These are phyloP conservation scores for Hassar affinis DNA, from an alignment of 2,113 vertebrate genomes.

Conservation along the genomic window DNA sequence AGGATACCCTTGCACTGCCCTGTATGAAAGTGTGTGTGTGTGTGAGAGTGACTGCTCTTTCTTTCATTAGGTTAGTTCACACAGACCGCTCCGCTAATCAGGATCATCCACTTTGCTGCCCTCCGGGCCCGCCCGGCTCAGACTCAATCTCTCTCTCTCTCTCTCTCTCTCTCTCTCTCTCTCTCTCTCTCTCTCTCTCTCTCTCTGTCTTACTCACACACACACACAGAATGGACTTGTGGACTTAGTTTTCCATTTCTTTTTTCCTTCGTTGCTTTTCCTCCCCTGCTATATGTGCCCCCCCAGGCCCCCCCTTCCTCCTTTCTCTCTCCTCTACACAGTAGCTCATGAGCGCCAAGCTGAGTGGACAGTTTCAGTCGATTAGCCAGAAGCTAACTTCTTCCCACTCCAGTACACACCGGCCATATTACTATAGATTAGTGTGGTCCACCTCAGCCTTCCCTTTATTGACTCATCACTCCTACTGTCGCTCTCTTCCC, in stretches of 20 bases:
- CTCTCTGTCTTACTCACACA: constrained; percentile 14
- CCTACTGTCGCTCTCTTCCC: not conserved
- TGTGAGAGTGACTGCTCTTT: constrained; percentile 26
- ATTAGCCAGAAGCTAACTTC: constrained; percentile 44
- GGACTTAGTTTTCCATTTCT: not conserved
- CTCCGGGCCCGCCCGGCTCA: constrained; percentile 25
- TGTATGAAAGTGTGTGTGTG: constrained; percentile 4
- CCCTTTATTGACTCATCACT: constrained; percentile 43
- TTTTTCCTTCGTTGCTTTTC: not conserved
- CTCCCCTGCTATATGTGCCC: not conserved
- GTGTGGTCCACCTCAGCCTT: constrained; percentile 2
- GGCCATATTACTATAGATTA: constrained; percentile 47
- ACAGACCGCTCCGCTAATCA: constrained; percentile 36
- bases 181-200: not conserved
- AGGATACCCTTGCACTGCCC: not conserved
- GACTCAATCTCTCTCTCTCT: not conserved
- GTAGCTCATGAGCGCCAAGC: constrained; percentile 15
- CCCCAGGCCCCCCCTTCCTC: not conserved
- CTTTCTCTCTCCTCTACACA: constrained; percentile 2
- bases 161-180: not conserved
- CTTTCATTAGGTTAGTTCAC: constrained; percentile 42
- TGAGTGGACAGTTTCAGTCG: constrained; percentile 43
- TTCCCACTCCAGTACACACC: constrained; percentile 12
- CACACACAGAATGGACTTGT: not conserved
- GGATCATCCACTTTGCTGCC: constrained; percentile 34